Base-by-base conservation (phyloP, 2,797 vertebrate genomes). In the Merluccius polli region DNA sequence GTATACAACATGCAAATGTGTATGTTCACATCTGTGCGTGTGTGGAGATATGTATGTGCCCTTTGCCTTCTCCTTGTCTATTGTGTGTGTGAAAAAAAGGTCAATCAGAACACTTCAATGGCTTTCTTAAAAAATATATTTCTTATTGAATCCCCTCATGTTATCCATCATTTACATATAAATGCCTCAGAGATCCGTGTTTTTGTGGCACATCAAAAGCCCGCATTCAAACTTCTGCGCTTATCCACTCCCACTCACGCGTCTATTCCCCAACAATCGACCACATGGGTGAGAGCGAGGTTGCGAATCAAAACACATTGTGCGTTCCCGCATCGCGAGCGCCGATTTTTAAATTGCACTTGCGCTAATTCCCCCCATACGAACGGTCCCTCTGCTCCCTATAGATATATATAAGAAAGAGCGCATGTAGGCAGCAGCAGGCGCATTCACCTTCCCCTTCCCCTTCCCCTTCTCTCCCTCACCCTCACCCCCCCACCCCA, bases 311-410 rank as follows among this genome's bases (percentile, higher is more conserved):
- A 77, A 87, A 87, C 83, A 86, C 86, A 81, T 77, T 85, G 77
- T 77, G 77, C 83, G 81, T 75, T 77, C 77, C 80, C 73, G 78
- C 88, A 90, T 78, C 86, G 89, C 90, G 89, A 83, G 82, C 79
- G 33, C 72, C 78, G 81, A 90, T 91, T 90, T n/a, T 91, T 87
- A 78, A 90, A 90, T 91, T 89, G 82, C 83, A 18, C 79, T 83
- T 84, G 74, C 76, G 81, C 88, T 91, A 89, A 90, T 90, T 92
- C 87, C 71, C 77, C 48, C 86, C 78, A 89, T 86, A 89, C 86
- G 87, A 83, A 73, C 69, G 84, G 7, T 77, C 72, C 24, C 48
- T 77, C 81, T 73, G 82, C 80, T 91, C 86, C 88, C 81, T 82
- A 90, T 89, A 90, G 90, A 90, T 89, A 82, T 83, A 85, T 85